Conservation (phyloP, 1,140 invertebrate genomes). For the Cotesia vestalis region DNA sequence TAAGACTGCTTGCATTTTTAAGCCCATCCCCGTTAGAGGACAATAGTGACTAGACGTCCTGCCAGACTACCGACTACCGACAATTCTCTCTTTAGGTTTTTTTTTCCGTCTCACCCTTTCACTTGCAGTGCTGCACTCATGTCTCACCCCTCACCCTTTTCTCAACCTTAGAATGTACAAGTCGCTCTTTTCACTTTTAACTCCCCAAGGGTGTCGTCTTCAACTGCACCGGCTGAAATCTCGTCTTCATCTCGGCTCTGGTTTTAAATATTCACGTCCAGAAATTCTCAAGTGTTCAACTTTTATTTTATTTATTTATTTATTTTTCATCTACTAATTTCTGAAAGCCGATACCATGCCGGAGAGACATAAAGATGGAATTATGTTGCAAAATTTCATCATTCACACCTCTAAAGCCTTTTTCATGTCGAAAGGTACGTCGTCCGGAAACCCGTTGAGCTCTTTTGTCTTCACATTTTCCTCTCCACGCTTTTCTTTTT, state of each 20-base stretch:
- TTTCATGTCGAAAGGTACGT: conserved; percentile 6
- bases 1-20: conserved; percentile 36
- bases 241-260: conserved; percentile 4
- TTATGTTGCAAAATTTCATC: neutral
- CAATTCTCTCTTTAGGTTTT: conserved; percentile 10
- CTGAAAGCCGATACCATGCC: conserved; percentile 3
- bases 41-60: conserved; percentile 36
- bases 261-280: neutral
- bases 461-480: conserved; percentile 26
- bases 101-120: conserved; percentile 9
- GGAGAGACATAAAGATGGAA: conserved; percentile 13
- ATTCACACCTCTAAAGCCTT: conserved; percentile 25
- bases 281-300: too few relatives aligned
- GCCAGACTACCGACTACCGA: conserved; percentile 30
- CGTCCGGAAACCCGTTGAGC: conserved; percentile 3
- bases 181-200: conserved; percentile 14
- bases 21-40: conserved; percentile 22
- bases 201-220: conserved; percentile 18
- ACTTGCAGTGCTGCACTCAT: conserved; percentile 8
- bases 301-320: conserved; percentile 10
- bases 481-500: neutral
- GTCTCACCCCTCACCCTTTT: neutral
- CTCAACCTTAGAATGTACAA: conserved; percentile 13
- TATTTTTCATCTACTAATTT: neutral
- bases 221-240: conserved; percentile 13